A percentile compares a stretch with the other conserved stretches of the same genome.
Evolutionary conservation across 2,113 vertebrate genomes (phyloP).

Genomic region (Garra rufa): DNA sequence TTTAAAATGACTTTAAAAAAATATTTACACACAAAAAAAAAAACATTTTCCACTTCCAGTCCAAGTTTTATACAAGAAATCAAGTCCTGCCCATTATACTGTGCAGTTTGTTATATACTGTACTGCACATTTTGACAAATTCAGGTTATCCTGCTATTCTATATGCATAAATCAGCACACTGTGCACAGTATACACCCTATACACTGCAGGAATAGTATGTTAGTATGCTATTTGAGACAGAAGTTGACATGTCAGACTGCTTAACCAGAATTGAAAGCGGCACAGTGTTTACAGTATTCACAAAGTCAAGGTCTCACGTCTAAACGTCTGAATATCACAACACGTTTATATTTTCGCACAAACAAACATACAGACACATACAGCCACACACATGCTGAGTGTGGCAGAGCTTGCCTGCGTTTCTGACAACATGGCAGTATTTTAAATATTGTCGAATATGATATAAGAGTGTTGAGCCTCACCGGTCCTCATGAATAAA

Average conservation of each 20-base stretch:
- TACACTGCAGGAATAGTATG: neutral
- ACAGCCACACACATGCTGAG: neutral
- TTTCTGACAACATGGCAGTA: slow-evolving; percentile 28
- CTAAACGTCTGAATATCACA: neutral
- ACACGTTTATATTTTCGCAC: neutral
- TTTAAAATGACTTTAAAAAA: too few relatives aligned
- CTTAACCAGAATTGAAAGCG: neutral
- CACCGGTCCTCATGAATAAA: slow-evolving; percentile 32
- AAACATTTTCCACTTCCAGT: neutral
- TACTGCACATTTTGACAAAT: too few relatives aligned
- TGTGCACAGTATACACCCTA: neutral
- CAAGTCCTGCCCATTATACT: neutral
- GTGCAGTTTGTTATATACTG: neutral
- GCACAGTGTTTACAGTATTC: neutral
- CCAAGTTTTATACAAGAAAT: neutral
- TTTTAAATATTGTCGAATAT: slow-evolving; percentile 33
- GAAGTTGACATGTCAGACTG: neutral
- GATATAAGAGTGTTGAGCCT: slow-evolving; percentile 30
- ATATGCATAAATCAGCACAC: neutral
- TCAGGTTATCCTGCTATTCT: neutral
- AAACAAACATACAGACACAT: neutral
- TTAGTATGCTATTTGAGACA: neutral
- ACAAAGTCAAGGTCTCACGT: neutral
- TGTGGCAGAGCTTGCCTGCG: neutral
- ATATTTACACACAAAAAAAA: too few relatives aligned